phyloP scores from a whole-genome alignment of 2,113 vertebrate species.

The Ciconia boyciana region DNA sequence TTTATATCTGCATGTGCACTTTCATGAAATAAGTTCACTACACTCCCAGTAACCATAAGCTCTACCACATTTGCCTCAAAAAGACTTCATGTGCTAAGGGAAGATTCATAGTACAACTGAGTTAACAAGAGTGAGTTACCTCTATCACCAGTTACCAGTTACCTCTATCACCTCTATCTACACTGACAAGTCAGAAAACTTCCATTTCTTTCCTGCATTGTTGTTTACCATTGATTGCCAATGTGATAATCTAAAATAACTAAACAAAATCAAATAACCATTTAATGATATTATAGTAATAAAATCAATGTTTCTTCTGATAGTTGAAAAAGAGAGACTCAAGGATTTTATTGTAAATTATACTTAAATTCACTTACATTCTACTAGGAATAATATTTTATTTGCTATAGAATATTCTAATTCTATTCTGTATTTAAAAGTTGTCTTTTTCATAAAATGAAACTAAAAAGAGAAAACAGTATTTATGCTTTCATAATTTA shows the following conservation, averaged over 20 bases:
- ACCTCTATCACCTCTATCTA: neutral
- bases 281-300: neutral
- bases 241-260: neutral
- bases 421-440: conserved; percentile 21
- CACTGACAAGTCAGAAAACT: neutral
- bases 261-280: neutral
- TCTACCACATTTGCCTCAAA: conserved; percentile 45
- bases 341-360: neutral
- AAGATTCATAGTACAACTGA: neutral
- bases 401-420: conserved; percentile 34
- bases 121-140: neutral
- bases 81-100: conserved; percentile 11
- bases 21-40: conserved; percentile 16
- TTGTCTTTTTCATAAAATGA: conserved; percentile 28
- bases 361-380: conserved; percentile 13
- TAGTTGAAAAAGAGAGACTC: neutral
- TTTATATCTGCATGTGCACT: conserved; percentile 3
- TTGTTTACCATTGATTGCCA: conserved; percentile 1
- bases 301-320: neutral
- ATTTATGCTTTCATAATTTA: conserved; percentile 56
- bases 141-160: neutral
- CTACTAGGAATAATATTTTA: conserved; percentile 12
- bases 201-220: conserved; percentile 26
- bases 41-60: neutral
- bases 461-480: conserved; percentile 40